phyloP scores from a whole-genome alignment of 1,140 invertebrate species.

The Heliconius eleuchia region DNA sequence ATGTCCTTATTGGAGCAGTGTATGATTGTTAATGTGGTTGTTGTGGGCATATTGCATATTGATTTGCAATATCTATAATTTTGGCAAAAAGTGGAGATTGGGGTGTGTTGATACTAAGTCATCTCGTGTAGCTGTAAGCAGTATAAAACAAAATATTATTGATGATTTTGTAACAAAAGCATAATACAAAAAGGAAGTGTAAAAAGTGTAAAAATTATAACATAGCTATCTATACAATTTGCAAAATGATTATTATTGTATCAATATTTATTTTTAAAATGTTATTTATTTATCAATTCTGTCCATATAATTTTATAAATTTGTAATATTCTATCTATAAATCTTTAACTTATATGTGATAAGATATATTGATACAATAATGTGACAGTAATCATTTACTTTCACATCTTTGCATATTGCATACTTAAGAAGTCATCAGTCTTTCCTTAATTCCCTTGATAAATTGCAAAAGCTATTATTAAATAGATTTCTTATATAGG shows the following conservation, averaged over 20 bases:
- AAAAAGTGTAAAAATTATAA: background rate
- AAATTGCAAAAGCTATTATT: background rate
- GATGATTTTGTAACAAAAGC: no score
- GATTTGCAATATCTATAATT: no score
- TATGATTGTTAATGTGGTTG: no score
- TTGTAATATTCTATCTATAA: background rate
- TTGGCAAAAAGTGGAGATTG: no score
- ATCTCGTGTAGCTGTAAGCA: no score
- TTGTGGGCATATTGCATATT: no score
- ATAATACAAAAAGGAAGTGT: no score
- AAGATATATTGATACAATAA: background rate
- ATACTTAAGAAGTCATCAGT: constrained; percentile 10
- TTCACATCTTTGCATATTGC: constrained; percentile 10
- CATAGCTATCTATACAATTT: background rate
- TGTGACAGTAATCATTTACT: background rate
- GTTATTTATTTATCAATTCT: background rate
- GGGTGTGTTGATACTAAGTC: no score
- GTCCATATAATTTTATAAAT: background rate
- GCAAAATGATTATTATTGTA: background rate
- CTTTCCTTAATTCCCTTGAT: background rate
- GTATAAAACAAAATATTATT: no score
- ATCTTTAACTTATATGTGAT: background rate
- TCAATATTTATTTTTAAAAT: background rate
- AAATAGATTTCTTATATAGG: background rate
- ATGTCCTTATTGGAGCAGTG: no score